These are phyloP conservation scores for Pocota personata DNA, from an alignment of 2,888 invertebrate species.

Conservation along the genomic window DNA sequence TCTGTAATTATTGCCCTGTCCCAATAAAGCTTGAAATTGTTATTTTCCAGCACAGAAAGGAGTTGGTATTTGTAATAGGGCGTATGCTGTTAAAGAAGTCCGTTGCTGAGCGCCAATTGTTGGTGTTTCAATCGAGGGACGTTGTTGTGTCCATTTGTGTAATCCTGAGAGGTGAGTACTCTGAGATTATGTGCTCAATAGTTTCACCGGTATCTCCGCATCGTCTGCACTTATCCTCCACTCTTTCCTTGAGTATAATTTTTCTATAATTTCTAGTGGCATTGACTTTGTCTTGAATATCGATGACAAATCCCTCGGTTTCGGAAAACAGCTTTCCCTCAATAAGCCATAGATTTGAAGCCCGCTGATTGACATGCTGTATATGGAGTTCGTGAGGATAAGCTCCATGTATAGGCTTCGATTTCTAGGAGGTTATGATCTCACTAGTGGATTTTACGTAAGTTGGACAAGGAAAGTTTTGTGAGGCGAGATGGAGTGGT, in stretches of 20 bases:
- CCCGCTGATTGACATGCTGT: not conserved
- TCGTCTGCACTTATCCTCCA: not conserved
- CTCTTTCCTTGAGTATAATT: not conserved
- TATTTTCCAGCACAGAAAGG: not conserved
- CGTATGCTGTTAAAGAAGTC: not conserved
- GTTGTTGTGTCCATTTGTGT: conserved; percentile 10
- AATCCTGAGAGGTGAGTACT: not conserved
- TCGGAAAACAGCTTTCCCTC: not conserved
- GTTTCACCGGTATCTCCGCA: not conserved
- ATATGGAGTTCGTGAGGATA: not conserved
- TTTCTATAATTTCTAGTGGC: not conserved
- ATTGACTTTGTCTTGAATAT: not conserved
- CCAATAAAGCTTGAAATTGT: not conserved
- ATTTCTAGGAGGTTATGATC: not conserved
- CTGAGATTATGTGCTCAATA: not conserved
- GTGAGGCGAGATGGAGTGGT: not conserved
- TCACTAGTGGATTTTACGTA: not conserved
- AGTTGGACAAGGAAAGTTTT: not conserved
- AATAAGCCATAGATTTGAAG: not conserved
- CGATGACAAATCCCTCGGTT: not conserved
- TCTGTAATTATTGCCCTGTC: not conserved
- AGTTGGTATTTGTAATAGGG: conserved; percentile 3
- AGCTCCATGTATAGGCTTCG: conserved; percentile 5
- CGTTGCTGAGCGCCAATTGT: not conserved
- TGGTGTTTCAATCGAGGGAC: not conserved